phyloP scores from a whole-genome alignment of 2,888 invertebrate genomes.

The Polydrusus tereticollis region DNA sequence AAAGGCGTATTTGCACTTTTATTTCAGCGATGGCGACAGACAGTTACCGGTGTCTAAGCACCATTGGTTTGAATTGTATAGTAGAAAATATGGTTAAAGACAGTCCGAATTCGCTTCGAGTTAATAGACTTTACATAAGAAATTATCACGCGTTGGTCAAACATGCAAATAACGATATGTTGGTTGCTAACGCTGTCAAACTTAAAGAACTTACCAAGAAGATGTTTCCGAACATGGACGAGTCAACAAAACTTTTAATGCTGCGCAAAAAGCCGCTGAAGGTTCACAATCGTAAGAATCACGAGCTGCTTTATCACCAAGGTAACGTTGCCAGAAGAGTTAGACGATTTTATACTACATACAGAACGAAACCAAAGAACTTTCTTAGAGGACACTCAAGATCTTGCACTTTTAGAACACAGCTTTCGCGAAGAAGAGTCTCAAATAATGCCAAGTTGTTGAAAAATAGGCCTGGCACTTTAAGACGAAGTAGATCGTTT shows the following conservation, averaged over 20 bases:
- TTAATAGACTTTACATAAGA: constrained; percentile 28
- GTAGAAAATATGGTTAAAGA: constrained; percentile 3
- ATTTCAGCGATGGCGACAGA: background rate
- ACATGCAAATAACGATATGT: constrained; percentile 33
- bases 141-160: constrained; percentile 48
- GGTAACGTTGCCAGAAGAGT: constrained; percentile 17
- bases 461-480: background rate
- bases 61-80: constrained; percentile 28
- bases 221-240: constrained; percentile 32
- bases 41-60: background rate
- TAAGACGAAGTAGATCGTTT: background rate
- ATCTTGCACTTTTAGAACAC: background rate
- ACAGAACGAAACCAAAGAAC: constrained; percentile 32
- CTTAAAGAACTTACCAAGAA: constrained; percentile 31
- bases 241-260: constrained; percentile 35
- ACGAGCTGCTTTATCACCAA: constrained; percentile 45
- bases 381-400: background rate
- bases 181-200: constrained; percentile 21
- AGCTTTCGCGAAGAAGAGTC: background rate
- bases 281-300: constrained; percentile 49
- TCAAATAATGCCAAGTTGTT: background rate
- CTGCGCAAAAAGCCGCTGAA: constrained; percentile 48
- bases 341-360: constrained; percentile 44
- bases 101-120: background rate
- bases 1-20: constrained; percentile 18